Evolutionary conservation across 2,797 vertebrate genomes (phyloP), one percentile per base, ranked within the genome.

Genomic region (Neostethus bicornis): DNA sequence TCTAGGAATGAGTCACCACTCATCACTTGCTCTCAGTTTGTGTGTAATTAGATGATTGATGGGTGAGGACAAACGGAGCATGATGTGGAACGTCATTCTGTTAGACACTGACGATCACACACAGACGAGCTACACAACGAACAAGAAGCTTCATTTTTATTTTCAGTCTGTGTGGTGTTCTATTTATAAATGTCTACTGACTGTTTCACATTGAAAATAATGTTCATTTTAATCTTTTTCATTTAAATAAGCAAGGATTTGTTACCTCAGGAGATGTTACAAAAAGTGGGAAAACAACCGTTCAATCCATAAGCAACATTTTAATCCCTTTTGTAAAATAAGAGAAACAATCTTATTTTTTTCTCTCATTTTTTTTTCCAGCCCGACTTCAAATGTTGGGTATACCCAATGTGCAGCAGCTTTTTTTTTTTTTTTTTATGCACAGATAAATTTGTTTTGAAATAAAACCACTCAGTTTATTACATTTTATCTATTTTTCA

Each of bases 31-130:
- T 63, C 46, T 31, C 55, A 74, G 61, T 61, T 35, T 2, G 24
- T 53, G 57, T 67, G 69, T 62, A 62, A 76, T 74, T 53, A 45
- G 24, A 46, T 45, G 61, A 82, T 62, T 75, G 72, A 81, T 76
- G 64, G 56, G 39, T 65, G 64, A 56, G 48, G 62, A 75, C 69
- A 66, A 53, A 71, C 43, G 46, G 54, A 57, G 25, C 62, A 75
- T 65, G 61, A 70, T 34, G 61, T 61, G 43, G 17, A 43, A 20
- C 19, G 9, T 13, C 26, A 16, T 39, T 59, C 48, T 50, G 41
- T 62, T 38, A 52, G 51, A 59, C 37, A 2, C 50, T 46, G 70
- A 69, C 73, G 75, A 26, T 70, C 52, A 73, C 52, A 37, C 14
- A 29, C 37, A 60, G 39, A 50, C 55, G 42, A 71, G 37, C 57